Percentiles rank a stretch among this genome's conserved stretches.
phyloP scores from a whole-genome alignment of 2,113 vertebrate species.

The Platycercus adscitus region DNA sequence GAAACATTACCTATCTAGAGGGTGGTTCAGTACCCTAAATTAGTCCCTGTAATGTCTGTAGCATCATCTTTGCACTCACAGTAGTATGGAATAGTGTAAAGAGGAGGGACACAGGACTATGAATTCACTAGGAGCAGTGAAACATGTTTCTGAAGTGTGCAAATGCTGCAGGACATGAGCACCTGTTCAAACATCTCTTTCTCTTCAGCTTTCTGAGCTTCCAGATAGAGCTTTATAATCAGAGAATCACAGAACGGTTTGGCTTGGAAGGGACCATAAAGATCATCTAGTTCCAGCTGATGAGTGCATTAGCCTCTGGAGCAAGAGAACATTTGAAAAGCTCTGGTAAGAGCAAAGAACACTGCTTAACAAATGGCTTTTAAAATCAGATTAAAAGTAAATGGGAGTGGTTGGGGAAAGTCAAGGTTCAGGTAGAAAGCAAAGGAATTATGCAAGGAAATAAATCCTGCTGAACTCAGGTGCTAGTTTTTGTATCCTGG shows the following conservation, averaged over 20 bases:
- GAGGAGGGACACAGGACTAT: background rate
- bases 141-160: background rate
- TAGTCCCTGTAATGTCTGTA: background rate
- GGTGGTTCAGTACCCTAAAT: background rate
- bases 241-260: background rate
- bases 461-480: background rate
- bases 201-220: background rate
- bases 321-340: background rate
- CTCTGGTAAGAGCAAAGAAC: background rate
- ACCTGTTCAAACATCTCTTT: background rate
- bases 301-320: background rate
- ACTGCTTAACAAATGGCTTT: background rate
- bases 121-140: background rate
- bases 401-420: background rate
- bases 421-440: background rate
- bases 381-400: background rate
- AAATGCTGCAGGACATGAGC: background rate
- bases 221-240: background rate
- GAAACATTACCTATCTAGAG: background rate
- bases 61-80: background rate
- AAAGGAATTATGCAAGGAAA: background rate
- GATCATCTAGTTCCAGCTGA: background rate
- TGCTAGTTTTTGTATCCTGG: background rate
- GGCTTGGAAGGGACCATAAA: background rate
- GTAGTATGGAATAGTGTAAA: background rate